Percentiles rank a stretch among this genome's conserved stretches.
These are phyloP conservation scores for Stegophylla sp. DNA, from an alignment of 2,888 invertebrate species.

Conservation along the genomic window DNA sequence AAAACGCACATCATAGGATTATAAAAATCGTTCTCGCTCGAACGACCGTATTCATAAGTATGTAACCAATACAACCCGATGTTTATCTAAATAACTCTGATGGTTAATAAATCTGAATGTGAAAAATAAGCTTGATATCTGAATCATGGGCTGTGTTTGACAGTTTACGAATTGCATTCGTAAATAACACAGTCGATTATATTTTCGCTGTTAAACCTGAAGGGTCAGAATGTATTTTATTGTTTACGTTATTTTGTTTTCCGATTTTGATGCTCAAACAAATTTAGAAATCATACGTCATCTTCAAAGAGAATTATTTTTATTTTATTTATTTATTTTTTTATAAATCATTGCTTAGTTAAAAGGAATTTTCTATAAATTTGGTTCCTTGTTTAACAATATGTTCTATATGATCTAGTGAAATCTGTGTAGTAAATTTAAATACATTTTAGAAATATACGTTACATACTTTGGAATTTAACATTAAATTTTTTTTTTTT, in stretches of 20 bases:
- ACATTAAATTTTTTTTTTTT: too few species aligned
- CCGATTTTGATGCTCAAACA: not conserved
- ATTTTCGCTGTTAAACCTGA: conserved; percentile 15
- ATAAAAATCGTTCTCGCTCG: conserved; percentile 12
- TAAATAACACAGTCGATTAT: conserved; percentile 28
- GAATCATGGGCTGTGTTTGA: conserved; percentile 35
- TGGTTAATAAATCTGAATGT: conserved; percentile 35
- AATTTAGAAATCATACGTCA: not conserved
- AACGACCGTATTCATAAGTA: not conserved
- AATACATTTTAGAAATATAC: too few species aligned
- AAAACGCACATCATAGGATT: not conserved
- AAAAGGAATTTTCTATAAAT: too few species aligned
- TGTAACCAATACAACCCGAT: conserved; percentile 15
- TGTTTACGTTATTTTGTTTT: conserved; percentile 4
- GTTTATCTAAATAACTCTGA: conserved; percentile 18
- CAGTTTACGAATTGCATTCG: conserved; percentile 44
- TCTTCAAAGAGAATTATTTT: not conserved
- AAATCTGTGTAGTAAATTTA: too few species aligned
- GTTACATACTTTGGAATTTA: too few species aligned
- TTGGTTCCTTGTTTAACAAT: too few species aligned
- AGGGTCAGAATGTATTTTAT: not conserved
- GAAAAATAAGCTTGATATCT: conserved; percentile 48
- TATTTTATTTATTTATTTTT: too few species aligned
- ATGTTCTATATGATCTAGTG: too few species aligned
- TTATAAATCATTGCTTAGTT: too few species aligned